These are phyloP conservation scores for Chroicocephalus ridibundus DNA, from an alignment of 2,113 vertebrate species.

Conservation along the genomic window DNA sequence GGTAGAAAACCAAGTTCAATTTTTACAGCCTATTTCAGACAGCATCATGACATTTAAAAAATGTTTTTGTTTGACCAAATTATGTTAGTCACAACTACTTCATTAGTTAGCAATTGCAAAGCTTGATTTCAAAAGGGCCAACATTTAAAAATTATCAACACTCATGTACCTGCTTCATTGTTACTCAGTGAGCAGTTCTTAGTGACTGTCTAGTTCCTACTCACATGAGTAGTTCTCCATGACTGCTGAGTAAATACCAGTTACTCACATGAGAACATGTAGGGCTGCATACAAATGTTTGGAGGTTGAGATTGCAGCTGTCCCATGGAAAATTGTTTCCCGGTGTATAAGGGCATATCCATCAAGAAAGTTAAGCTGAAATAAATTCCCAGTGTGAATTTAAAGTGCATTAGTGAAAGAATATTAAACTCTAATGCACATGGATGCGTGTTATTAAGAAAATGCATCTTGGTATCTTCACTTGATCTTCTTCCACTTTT, in stretches of 20 bases:
- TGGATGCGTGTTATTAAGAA: not conserved
- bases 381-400: not conserved
- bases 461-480: not conserved
- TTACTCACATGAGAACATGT: not conserved
- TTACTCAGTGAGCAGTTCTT: not conserved
- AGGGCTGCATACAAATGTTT: not conserved
- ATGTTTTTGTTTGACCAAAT: not conserved
- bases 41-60: not conserved
- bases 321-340: not conserved
- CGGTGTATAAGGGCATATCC: not conserved
- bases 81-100: not conserved
- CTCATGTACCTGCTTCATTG: not conserved
- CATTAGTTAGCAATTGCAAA: not conserved
- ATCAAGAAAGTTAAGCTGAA: not conserved
- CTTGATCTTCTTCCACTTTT: not conserved
- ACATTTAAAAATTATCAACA: not conserved
- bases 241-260: not conserved
- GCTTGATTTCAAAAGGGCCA: not conserved
- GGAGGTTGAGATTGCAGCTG: not conserved
- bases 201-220: not conserved
- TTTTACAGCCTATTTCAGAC: constrained; percentile 5
- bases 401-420: not conserved
- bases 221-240: not conserved
- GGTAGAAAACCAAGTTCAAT: not conserved
- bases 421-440: not conserved